Evolutionary conservation across 2,797 vertebrate species (phyloP).

Genomic region (Glyptemys insculpta): DNA sequence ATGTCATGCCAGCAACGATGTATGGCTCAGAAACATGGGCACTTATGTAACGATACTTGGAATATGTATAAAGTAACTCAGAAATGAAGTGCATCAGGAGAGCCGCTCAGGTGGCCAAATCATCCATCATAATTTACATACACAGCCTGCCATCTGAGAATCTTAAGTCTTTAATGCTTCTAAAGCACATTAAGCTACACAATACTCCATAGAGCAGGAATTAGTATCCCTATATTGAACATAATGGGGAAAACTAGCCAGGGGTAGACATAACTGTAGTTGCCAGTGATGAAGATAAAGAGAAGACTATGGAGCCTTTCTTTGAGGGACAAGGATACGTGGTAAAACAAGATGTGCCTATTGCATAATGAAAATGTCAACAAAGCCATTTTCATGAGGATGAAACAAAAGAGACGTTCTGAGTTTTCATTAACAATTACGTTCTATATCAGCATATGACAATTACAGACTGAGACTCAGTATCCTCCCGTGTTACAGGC

Average conservation of each 20-base stretch:
- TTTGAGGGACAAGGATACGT: not conserved
- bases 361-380: not conserved
- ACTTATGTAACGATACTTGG: constrained; percentile 21
- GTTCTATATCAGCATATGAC: not conserved
- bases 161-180: not conserved
- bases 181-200: not conserved
- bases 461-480: not conserved
- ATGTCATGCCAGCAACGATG: constrained; percentile 15
- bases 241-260: not conserved
- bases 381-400: not conserved
- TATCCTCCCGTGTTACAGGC: fast-evolving
- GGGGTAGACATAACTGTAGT: not conserved
- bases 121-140: not conserved
- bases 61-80: not conserved
- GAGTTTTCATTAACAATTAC: no score
- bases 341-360: fast-evolving
- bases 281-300: not conserved
- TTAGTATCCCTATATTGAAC: not conserved
- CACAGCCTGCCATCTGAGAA: not conserved
- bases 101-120: not conserved
- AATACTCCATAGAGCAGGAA: not conserved
- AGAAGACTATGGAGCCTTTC: not conserved
- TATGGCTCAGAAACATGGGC: constrained; percentile 29
- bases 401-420: no score
- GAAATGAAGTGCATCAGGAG: not conserved